phyloP scores from a whole-genome alignment of 2,113 vertebrate species.

The Nannospalax galili region DNA sequence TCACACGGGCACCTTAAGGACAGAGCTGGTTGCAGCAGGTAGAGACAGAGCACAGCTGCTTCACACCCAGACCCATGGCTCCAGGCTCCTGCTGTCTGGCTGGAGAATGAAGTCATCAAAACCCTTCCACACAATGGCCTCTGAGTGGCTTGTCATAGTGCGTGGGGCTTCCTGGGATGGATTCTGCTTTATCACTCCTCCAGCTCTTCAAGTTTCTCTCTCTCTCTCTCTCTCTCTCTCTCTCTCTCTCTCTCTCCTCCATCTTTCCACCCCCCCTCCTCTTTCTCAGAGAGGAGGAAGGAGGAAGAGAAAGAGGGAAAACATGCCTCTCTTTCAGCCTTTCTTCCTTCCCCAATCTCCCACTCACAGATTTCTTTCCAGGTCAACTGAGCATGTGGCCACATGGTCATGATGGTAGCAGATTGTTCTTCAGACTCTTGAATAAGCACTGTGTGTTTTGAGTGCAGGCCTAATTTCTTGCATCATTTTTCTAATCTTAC shows the following conservation, averaged over 20 bases:
- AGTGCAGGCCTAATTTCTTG: not conserved
- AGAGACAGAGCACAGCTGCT: constrained; percentile 7
- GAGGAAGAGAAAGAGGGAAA: not conserved
- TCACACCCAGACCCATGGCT: not conserved
- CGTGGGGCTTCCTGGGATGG: not conserved
- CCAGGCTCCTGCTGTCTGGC: not conserved
- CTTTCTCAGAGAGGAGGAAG: not conserved
- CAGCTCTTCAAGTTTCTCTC: not conserved
- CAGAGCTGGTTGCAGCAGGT: not conserved
- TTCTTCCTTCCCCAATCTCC: not conserved
- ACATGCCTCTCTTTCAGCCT: not conserved
- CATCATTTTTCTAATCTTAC: not conserved
- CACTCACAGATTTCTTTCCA: not conserved
- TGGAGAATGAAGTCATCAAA: constrained; percentile 26
- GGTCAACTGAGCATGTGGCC: not conserved
- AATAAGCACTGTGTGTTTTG: not conserved
- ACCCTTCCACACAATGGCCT: not conserved
- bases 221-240: not conserved
- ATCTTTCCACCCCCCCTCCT: not conserved
- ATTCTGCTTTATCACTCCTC: constrained; percentile 12
- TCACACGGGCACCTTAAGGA: not conserved
- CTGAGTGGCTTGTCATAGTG: not conserved
- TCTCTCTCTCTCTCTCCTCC: not conserved
- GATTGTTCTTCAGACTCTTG: not conserved
- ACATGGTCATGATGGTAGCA: not conserved